Percentiles rank a stretch among this genome's conserved stretches.
These are phyloP conservation scores for Bombus confusus DNA, from an alignment of 1,140 invertebrate genomes.

Conservation along the genomic window DNA sequence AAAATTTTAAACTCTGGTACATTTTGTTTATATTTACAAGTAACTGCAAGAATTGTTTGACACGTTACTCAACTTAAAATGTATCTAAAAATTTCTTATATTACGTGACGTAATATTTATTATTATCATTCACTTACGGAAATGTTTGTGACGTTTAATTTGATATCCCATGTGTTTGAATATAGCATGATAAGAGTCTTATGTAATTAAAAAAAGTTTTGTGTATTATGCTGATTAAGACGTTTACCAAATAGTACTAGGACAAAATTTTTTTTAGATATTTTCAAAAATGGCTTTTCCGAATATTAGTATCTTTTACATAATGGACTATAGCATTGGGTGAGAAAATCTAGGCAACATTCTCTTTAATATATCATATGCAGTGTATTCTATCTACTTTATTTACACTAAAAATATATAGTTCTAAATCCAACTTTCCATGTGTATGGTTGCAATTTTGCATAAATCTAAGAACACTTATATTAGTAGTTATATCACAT, in stretches of 20 bases:
- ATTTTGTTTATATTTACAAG: conserved; percentile 37
- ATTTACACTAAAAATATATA: conserved; percentile 75
- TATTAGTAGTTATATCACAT: conserved; percentile 52
- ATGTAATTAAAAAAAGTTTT: conserved; percentile 43
- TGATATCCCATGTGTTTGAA: not conserved
- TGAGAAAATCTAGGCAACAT: conserved; percentile 65
- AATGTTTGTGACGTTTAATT: conserved; percentile 51
- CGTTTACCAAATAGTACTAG: conserved; percentile 14
- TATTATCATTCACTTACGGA: conserved; percentile 44
- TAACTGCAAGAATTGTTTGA: conserved; percentile 25
- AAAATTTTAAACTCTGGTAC: conserved; percentile 52
- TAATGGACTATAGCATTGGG: conserved; percentile 40
- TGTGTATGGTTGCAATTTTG: conserved; percentile 48
- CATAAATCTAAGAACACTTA: conserved; percentile 66
- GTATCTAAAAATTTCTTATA: conserved; percentile 10
- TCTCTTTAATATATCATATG: conserved; percentile 54
- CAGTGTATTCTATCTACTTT: conserved; percentile 70
- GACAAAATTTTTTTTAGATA: not conserved
- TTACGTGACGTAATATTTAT: conserved; percentile 34
- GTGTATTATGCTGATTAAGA: conserved; percentile 18
- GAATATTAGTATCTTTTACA: conserved; percentile 10
- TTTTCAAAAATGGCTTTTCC: not conserved
- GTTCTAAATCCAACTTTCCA: conserved; percentile 56
- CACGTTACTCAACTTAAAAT: conserved; percentile 2
- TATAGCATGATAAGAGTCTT: conserved; percentile 22